Percentiles rank a stretch among this genome's conserved stretches.
Evolutionary conservation across 2,113 vertebrate species (phyloP).

Genomic region (Oriolus oriolus): DNA sequence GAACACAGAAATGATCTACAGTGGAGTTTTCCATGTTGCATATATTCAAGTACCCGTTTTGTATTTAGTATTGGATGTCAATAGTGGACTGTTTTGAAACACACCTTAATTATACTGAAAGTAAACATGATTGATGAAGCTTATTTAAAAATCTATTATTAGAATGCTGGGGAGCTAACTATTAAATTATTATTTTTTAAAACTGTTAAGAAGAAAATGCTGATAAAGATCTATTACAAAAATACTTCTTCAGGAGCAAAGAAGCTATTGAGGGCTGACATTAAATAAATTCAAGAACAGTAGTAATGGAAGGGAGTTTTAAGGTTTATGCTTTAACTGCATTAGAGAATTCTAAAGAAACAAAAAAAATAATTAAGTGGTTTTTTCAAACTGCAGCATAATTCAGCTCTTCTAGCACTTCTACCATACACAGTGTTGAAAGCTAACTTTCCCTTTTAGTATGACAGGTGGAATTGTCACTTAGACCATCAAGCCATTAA

Average conservation of each 20-base stretch:
- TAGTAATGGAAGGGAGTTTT: neutral
- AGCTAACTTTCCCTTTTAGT: constrained; percentile 58
- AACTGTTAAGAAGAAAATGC: neutral
- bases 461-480: constrained; percentile 72
- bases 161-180: neutral
- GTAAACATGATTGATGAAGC: neutral
- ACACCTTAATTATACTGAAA: neutral
- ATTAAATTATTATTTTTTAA: neutral
- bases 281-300: neutral
- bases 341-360: constrained; percentile 33
- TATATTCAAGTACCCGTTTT: neutral
- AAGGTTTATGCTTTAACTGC: neutral
- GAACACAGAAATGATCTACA: neutral
- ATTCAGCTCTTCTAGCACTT: constrained; percentile 12
- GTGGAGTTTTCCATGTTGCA: neutral
- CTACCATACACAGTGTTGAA: constrained; percentile 3
- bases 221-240: neutral
- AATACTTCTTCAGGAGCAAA: neutral
- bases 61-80: neutral
- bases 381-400: constrained; percentile 25
- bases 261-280: neutral
- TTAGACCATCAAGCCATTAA: constrained; percentile 65
- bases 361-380: neutral
- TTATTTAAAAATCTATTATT: neutral
- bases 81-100: neutral